A percentile compares a stretch with the other conserved stretches of the same genome.
Evolutionary conservation across 2,888 invertebrate species (phyloP).

Genomic region (Altica lythri): DNA sequence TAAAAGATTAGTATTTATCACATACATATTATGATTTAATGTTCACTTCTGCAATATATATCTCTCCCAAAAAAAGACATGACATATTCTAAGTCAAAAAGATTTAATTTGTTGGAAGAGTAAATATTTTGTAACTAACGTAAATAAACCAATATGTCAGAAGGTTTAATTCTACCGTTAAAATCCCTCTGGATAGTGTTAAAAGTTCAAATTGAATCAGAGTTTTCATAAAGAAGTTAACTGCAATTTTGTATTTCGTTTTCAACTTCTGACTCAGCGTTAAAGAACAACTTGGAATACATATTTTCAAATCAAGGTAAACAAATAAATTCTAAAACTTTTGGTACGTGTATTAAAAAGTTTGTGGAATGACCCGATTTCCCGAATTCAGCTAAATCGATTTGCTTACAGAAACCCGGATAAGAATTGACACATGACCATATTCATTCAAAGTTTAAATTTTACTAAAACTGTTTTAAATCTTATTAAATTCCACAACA

Average conservation of each 20-base stretch:
- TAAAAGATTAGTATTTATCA: too few species aligned
- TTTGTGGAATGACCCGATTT: slow-evolving; percentile 28
- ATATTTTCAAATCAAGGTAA: slow-evolving; percentile 21
- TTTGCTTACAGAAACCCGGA: slow-evolving; percentile 28
- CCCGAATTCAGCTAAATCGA: slow-evolving; percentile 29
- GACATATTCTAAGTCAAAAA: too few species aligned
- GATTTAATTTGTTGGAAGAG: too few species aligned
- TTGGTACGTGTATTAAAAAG: slow-evolving; percentile 26
- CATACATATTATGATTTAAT: too few species aligned
- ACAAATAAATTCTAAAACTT: slow-evolving; percentile 25
- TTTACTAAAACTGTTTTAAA: neutral
- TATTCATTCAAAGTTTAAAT: slow-evolving; percentile 3
- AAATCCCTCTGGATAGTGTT: neutral
- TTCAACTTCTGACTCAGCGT: slow-evolving; percentile 14
- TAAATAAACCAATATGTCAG: too few species aligned
- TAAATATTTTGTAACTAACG: too few species aligned
- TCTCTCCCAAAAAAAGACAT: too few species aligned
- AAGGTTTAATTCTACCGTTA: too few species aligned
- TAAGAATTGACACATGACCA: slow-evolving; percentile 24
- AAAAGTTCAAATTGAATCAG: slow-evolving; percentile 13
- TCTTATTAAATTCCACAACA: too few species aligned
- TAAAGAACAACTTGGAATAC: slow-evolving; percentile 21
- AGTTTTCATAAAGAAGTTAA: slow-evolving; percentile 16
- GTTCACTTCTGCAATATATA: too few species aligned
- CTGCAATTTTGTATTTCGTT: slow-evolving; percentile 17